Base-by-base conservation (phyloP, 2,113 vertebrate species). In the Engystomops pustulosus region DNA sequence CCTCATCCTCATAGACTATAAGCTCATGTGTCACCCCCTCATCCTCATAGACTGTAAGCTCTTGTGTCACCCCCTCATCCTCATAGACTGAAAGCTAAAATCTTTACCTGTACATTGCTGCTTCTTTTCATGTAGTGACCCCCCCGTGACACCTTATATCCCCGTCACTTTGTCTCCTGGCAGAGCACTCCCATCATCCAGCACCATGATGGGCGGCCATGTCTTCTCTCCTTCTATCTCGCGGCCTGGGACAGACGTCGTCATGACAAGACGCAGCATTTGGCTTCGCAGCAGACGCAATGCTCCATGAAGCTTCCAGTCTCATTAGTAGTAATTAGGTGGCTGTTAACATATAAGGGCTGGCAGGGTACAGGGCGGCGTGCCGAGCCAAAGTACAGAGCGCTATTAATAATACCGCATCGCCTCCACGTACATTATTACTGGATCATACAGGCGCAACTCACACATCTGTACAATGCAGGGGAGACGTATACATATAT, bases 301-400 rank as follows among this genome's bases (percentile, higher is more conserved):
- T n/a, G 60, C 67, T 71, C 25, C 45, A 41, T 72, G 67, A 72
- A 70, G 80, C 30, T 70, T 72, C 34, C 15, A 27, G 51, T 72
- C 68, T 81, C 27, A 81, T 81, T 81, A 81, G 80, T 38, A 60
- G 80, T 81, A 81, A 81, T 81, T 81, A 72, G 32, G 68, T 20
- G 27, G 65, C 68, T 58, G 67, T 81, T 72, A 81, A 72, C 80
- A 81, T 71, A 70, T 70, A 72, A 2, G 41, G 68, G 49, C 80
- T 38, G 60, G 79, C 44, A 38, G 11, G 65, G n/a, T 81, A 55
- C 79, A 70, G 65, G 65, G 17, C 23, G 20, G 47, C 79, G 20
- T 55, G 67, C 68, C 6, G 67, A 38, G 80, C 17, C 30, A 55
- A 58, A 55, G 80, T 72, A 60, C 30, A 44, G 30, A n/a, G 5